phyloP scores from a whole-genome alignment of 2,113 vertebrate species.

The cattle (Bos taurus) region ARS-UCD2.0 NC_037330.1:58258501-58259000 shows the following conservation, averaged over 20 bases:
- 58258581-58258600: constrained; percentile 3
- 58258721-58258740: neutral
- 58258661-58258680: constrained; percentile 13
- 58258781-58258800: neutral
- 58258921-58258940: neutral
- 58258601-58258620: neutral
- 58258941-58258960: constrained; percentile 6
- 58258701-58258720: neutral
- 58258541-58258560: neutral
- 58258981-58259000: neutral
- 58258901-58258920: neutral
- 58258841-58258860: neutral
- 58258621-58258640: neutral
- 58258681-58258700: neutral
- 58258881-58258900: neutral
- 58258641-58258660: neutral
- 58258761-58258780: neutral
- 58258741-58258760: neutral
- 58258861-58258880: neutral
- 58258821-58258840: neutral
- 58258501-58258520: neutral
- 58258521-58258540: neutral
- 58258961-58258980: neutral
- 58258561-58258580: neutral
- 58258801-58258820: neutral